A percentile compares a stretch with the other conserved stretches of the same genome.
Conservation (phyloP, 2,797 vertebrate genomes). For the Acrossocheilus fasciatus region DNA sequence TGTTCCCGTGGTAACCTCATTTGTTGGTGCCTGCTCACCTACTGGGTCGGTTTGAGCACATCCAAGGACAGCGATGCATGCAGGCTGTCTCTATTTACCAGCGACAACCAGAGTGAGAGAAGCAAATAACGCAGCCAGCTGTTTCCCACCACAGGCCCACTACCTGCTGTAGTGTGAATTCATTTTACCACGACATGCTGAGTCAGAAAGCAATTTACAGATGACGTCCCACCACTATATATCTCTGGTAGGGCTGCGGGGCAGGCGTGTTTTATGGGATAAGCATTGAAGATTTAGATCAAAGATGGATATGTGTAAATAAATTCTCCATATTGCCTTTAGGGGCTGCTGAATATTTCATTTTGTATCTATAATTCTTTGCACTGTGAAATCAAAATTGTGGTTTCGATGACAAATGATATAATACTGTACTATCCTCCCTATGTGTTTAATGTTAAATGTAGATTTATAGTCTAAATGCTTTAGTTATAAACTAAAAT, state of each 20-base stretch:
- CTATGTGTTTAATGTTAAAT: neutral
- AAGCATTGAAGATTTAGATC: conserved; percentile 37
- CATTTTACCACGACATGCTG: conserved; percentile 56
- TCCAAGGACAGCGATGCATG: conserved; percentile 48
- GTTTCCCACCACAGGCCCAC: conserved; percentile 26
- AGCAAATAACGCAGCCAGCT: conserved; percentile 55
- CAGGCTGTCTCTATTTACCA: conserved; percentile 44
- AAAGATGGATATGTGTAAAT: conserved; percentile 45
- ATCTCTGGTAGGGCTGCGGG: conserved; percentile 20
- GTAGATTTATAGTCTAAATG: neutral
- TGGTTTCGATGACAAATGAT: conserved; percentile 6
- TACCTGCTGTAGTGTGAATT: conserved; percentile 51
- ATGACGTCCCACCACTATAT: conserved; percentile 43
- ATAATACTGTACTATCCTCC: neutral
- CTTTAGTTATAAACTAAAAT: neutral
- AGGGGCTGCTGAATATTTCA: conserved; percentile 33
- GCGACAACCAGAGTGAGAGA: conserved; percentile 23
- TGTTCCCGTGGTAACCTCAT: conserved; percentile 47
- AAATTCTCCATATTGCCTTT: conserved; percentile 23
- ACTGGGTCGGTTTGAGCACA: conserved; percentile 12
- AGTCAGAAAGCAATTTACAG: conserved; percentile 56
- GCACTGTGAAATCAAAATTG: conserved; percentile 30
- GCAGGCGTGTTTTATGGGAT: conserved; percentile 28
- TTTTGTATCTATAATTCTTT: conserved; percentile 7
- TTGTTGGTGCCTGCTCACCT: conserved; percentile 42